These are phyloP conservation scores for Esox niger DNA, from an alignment of 2,113 vertebrate genomes.

Conservation along the genomic window DNA sequence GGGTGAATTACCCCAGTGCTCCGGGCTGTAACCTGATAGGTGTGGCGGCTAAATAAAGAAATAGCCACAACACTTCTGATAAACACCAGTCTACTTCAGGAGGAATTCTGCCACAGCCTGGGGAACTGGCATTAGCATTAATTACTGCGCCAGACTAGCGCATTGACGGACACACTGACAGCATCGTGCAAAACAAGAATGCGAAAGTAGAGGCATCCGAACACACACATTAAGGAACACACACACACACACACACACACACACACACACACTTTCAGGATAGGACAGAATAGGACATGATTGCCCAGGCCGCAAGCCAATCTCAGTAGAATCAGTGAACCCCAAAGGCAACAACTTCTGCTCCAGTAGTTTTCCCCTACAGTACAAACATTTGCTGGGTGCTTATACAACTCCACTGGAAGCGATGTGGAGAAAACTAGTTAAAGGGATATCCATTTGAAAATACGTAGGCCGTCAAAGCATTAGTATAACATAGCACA, in stretches of 20 bases:
- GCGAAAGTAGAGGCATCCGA: too few relatives aligned
- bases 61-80: constrained; percentile 58
- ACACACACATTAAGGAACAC: constrained; percentile 27
- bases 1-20: constrained; percentile 49
- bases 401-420: not conserved
- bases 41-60: constrained; percentile 64
- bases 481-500: too few relatives aligned
- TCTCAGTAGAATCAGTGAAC: not conserved
- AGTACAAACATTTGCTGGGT: not conserved
- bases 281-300: constrained; percentile 3
- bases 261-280: constrained; percentile 17
- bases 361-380: not conserved
- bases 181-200: too few relatives aligned
- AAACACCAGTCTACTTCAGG: constrained; percentile 53
- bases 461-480: not conserved
- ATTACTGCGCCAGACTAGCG: too few relatives aligned
- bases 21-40: constrained; percentile 61
- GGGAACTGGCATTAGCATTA: too few relatives aligned
- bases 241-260: constrained; percentile 25
- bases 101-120: not conserved
- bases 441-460: not conserved
- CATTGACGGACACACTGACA: too few relatives aligned
- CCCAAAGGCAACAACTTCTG: constrained; percentile 7
- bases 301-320: constrained; percentile 6
- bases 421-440: not conserved